Conservation (phyloP, 1,140 invertebrate genomes). For the Lordiphosa clarofinis region DNA sequence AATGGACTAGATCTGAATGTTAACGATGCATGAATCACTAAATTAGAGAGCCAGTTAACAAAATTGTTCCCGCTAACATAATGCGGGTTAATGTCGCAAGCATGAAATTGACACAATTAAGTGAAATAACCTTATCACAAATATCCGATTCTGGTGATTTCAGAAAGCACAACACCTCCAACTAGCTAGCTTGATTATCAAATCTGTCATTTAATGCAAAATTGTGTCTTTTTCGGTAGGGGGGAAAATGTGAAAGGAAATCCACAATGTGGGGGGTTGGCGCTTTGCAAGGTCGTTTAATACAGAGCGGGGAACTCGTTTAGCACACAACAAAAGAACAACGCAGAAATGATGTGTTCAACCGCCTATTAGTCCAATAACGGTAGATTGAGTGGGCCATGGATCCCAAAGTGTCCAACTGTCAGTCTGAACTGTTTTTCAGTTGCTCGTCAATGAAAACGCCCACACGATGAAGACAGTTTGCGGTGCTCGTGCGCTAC, state of each 20-base stretch:
- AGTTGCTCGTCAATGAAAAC: constrained; percentile 19
- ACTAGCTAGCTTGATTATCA: constrained; percentile 16
- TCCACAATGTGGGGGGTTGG: constrained; percentile 29
- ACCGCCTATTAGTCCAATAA: too few relatives aligned
- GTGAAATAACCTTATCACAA: constrained; percentile 15
- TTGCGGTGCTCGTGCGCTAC: constrained; percentile 11
- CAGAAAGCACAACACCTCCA: constrained; percentile 30
- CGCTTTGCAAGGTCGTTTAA: constrained; percentile 48
- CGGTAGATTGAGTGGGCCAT: too few relatives aligned
- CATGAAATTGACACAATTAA: constrained; percentile 25
- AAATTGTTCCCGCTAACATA: constrained; percentile 3
- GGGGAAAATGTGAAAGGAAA: constrained; percentile 51
- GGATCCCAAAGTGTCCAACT: too few relatives aligned
- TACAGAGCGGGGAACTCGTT: not conserved
- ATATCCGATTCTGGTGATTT: constrained; percentile 51
- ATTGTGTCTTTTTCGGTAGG: constrained; percentile 15
- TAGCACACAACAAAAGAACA: too few relatives aligned
- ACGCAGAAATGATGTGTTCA: too few relatives aligned
- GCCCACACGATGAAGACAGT: constrained; percentile 22
- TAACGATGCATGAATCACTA: constrained; percentile 43
- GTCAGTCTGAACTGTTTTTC: too few relatives aligned
- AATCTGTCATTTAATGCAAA: constrained; percentile 40
- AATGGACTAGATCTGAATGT: constrained; percentile 2
- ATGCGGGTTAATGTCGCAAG: too few relatives aligned
- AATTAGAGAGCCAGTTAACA: constrained; percentile 11